These are phyloP conservation scores for Conomelus anceps DNA, from an alignment of 2,888 invertebrate species.

Conservation along the genomic window DNA sequence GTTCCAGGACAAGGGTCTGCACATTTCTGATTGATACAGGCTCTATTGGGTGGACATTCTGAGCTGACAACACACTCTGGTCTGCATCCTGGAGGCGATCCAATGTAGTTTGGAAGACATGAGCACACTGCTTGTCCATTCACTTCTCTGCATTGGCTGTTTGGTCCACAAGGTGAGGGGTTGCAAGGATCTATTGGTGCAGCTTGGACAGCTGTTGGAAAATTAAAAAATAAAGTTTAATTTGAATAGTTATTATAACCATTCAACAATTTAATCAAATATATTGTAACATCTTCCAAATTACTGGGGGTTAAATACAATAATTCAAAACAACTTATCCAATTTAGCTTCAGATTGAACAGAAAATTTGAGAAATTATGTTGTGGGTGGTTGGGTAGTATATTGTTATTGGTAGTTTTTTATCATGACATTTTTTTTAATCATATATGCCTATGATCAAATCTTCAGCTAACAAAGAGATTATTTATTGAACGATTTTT, in stretches of 20 bases:
- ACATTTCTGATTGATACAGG: slow-evolving; percentile 64
- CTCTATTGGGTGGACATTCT: slow-evolving; percentile 55
- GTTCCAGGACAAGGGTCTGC: slow-evolving; percentile 62
- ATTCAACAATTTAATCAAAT: not conserved
- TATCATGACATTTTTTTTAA: too few relatives aligned
- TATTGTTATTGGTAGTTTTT: too few relatives aligned
- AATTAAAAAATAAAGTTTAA: not conserved
- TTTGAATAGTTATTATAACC: not conserved
- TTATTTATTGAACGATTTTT: too few relatives aligned
- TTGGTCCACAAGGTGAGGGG: slow-evolving; percentile 55
- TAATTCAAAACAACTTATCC: too few relatives aligned
- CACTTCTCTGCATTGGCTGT: slow-evolving; percentile 53
- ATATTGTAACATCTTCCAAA: too few relatives aligned
- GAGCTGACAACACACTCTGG: slow-evolving; percentile 62
- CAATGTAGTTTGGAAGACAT: slow-evolving; percentile 59
- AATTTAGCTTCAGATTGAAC: too few relatives aligned
- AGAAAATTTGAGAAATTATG: too few relatives aligned
- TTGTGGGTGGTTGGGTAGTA: too few relatives aligned
- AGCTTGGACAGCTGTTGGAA: slow-evolving; percentile 16
- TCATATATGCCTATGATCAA: too few relatives aligned
- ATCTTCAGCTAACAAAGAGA: too few relatives aligned
- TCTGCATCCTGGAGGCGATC: slow-evolving; percentile 60
- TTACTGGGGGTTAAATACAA: too few relatives aligned
- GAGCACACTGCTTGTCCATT: slow-evolving; percentile 60
- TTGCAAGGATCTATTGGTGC: slow-evolving; percentile 47